These are phyloP conservation scores for Cryptotis parvus DNA, from an alignment of 2,113 vertebrate genomes.

Conservation along the genomic window DNA sequence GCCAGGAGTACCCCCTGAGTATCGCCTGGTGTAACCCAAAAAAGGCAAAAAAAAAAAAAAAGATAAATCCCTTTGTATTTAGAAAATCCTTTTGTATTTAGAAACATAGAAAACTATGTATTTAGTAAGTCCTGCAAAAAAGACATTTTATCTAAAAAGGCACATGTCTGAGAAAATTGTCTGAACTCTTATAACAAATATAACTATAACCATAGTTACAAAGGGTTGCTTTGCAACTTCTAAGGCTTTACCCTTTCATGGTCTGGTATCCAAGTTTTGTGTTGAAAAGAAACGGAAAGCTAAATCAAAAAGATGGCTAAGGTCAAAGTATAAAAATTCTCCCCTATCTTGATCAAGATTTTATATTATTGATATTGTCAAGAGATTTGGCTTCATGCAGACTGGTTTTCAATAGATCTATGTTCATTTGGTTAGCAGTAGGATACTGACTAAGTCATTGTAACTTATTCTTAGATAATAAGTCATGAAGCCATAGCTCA, in stretches of 20 bases:
- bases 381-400: not conserved
- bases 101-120: too few relatives aligned
- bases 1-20: too few relatives aligned
- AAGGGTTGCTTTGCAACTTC: not conserved
- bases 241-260: slow-evolving; percentile 18
- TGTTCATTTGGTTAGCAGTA: not conserved
- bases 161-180: too few relatives aligned
- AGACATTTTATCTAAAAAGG: too few relatives aligned
- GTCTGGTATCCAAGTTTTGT: not conserved
- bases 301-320: not conserved
- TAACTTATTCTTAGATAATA: not conserved
- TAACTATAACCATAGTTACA: too few relatives aligned
- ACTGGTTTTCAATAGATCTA: not conserved
- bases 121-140: too few relatives aligned
- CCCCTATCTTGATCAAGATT: slow-evolving; percentile 16
- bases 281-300: not conserved
- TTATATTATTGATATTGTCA: not conserved
- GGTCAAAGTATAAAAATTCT: not conserved
- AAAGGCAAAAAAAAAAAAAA: too few relatives aligned
- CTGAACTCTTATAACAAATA: too few relatives aligned
- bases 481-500: not conserved
- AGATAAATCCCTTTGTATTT: too few relatives aligned
- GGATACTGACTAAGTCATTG: not conserved
- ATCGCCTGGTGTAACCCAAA: too few relatives aligned
- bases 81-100: too few relatives aligned